phyloP scores from a whole-genome alignment of 2,888 invertebrate species.

The Stenotaenia linearis region DNA sequence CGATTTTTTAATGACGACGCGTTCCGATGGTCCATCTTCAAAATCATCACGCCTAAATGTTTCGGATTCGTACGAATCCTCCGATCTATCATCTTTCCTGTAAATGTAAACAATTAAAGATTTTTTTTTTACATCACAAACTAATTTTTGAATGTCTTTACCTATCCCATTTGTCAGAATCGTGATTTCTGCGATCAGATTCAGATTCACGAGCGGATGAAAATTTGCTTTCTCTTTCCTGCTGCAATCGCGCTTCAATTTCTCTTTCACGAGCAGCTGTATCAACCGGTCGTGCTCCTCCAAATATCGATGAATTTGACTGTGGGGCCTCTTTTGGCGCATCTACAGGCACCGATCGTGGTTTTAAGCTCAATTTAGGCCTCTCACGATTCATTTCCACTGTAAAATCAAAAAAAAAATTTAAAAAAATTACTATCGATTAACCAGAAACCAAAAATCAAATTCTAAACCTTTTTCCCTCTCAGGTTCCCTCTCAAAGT shows the following conservation, averaged over 20 bases:
- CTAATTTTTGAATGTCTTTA: neutral
- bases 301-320: conserved; percentile 70
- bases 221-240: conserved; percentile 36
- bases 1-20: neutral
- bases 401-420: no score
- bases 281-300: conserved; percentile 91
- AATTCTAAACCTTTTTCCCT: conserved; percentile 28
- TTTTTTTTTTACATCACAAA: neutral
- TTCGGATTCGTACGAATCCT: neutral
- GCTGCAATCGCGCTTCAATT: conserved; percentile 73
- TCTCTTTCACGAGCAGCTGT: conserved; percentile 83
- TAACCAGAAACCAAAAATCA: no score
- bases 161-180: conserved; percentile 13
- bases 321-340: conserved; percentile 45
- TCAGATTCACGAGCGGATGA: neutral
- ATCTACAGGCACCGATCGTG: conserved; percentile 70
- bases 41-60: neutral
- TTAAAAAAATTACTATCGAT: neutral
- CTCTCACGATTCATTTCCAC: conserved; percentile 57
- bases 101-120: neutral
- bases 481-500: neutral
- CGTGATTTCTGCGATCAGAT: neutral
- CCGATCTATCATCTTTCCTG: conserved; percentile 5
- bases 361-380: conserved; percentile 71
- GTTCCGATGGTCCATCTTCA: neutral